These are phyloP conservation scores for Pteromalus puparum DNA, from an alignment of 1,140 invertebrate species.

Conservation along the genomic window DNA sequence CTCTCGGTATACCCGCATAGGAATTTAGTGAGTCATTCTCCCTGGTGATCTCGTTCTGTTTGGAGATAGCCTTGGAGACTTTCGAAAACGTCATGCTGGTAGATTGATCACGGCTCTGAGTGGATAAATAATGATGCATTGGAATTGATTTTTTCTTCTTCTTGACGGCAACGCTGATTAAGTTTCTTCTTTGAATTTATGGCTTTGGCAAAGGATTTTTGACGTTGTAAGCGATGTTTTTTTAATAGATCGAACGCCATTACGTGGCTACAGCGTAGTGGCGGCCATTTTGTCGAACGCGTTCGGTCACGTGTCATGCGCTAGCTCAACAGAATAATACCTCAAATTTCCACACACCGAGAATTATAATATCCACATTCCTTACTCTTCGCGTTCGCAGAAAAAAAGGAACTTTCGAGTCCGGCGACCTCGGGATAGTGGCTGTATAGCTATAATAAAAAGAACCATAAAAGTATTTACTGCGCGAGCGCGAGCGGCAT, in stretches of 20 bases:
- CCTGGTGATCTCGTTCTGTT: background rate
- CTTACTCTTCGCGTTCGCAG: too few relatives aligned
- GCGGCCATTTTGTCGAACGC: conserved; percentile 7
- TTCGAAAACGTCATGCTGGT: background rate
- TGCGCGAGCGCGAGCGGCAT: too few relatives aligned
- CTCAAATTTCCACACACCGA: background rate
- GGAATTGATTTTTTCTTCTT: too few relatives aligned
- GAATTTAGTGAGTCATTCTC: background rate
- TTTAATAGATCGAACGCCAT: background rate
- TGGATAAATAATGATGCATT: too few relatives aligned
- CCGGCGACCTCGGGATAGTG: background rate
- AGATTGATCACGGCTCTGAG: too few relatives aligned
- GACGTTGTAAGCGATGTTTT: too few relatives aligned
- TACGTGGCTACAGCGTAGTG: background rate
- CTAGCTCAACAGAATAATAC: too few relatives aligned
- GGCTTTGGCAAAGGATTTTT: too few relatives aligned
- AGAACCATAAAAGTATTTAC: background rate
- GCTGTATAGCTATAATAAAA: background rate
- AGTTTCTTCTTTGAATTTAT: too few relatives aligned
- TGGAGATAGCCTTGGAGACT: background rate
- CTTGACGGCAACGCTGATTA: too few relatives aligned
- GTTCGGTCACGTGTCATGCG: background rate
- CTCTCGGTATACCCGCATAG: too few relatives aligned
- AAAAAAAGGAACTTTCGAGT: too few relatives aligned
- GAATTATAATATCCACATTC: background rate